Conservation (phyloP, 2,797 vertebrate species). For the Acipenser transmontanus region DNA sequence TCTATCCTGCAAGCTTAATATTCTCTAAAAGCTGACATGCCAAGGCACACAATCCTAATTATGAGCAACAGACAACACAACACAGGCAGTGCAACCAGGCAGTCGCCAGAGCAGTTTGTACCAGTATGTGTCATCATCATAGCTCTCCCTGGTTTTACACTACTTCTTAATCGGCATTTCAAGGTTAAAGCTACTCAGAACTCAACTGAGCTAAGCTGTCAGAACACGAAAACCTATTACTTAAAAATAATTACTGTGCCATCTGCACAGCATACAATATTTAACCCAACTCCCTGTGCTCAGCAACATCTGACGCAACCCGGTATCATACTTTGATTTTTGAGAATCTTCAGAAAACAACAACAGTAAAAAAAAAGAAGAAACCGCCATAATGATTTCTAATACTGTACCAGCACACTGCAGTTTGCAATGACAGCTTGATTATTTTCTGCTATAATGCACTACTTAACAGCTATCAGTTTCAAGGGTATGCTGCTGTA, state of each 20-base stretch:
- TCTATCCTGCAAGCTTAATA: background rate
- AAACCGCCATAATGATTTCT: too few species aligned
- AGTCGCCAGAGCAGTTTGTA: background rate
- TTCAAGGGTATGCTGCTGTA: too few species aligned
- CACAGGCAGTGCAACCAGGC: constrained; percentile 2
- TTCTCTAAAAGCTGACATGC: background rate
- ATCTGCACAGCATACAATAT: constrained; percentile 43
- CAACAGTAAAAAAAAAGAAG: too few species aligned
- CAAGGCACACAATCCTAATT: background rate
- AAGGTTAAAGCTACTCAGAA: constrained; percentile 26
- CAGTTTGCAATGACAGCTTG: too few species aligned
- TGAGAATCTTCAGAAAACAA: too few species aligned
- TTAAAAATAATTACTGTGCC: constrained; percentile 60
- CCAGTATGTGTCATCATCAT: constrained; percentile 19
- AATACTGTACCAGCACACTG: too few species aligned
- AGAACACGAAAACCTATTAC: constrained; percentile 51
- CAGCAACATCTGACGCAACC: too few species aligned
- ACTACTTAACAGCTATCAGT: too few species aligned
- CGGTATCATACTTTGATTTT: too few species aligned
- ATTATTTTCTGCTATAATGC: too few species aligned
- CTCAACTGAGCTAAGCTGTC: constrained; percentile 46
- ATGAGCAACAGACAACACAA: background rate
- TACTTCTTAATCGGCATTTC: constrained; percentile 31
- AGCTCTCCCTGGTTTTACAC: background rate
- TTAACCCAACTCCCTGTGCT: too few species aligned